Conservation (phyloP, 2,888 invertebrate species). For the Lasioglossum morio region DNA sequence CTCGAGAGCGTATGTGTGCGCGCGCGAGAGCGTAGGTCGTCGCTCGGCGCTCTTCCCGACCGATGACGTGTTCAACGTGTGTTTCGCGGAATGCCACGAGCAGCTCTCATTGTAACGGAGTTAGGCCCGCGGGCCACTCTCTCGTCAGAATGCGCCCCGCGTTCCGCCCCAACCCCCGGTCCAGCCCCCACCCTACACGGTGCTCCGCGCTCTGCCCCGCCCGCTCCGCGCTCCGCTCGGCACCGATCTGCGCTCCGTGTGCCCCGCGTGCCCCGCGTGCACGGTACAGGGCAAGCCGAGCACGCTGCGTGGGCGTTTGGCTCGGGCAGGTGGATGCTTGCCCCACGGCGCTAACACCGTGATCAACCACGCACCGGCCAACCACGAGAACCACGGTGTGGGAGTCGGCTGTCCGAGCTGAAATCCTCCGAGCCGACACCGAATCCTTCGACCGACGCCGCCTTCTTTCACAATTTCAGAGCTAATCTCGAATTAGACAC, state of each 20-base stretch:
- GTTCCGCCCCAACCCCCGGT: background rate
- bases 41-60: slow-evolving; percentile 62
- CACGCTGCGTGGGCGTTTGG: slow-evolving; percentile 59
- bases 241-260: background rate
- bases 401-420: slow-evolving; percentile 1
- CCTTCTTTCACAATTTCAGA: background rate
- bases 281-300: slow-evolving; percentile 14
- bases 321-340: slow-evolving; percentile 81
- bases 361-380: slow-evolving; percentile 64
- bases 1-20: slow-evolving; percentile 3
- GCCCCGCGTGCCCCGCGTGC: slow-evolving; percentile 39
- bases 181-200: background rate
- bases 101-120: slow-evolving; percentile 80
- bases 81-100: slow-evolving; percentile 80
- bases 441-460: background rate
- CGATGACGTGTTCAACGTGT: slow-evolving; percentile 74
- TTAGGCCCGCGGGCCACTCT: slow-evolving; percentile 74
- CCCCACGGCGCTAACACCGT: slow-evolving; percentile 78
- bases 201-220: background rate
- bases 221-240: background rate
- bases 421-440: slow-evolving; percentile 9
- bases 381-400: slow-evolving; percentile 18
- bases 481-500: background rate
- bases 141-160: slow-evolving; percentile 67
- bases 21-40: slow-evolving; percentile 37